A percentile compares a stretch with the other conserved stretches of the same genome.
Conservation (phyloP, 2,888 invertebrate species). For the Rhagophthalmus giganteus region DNA sequence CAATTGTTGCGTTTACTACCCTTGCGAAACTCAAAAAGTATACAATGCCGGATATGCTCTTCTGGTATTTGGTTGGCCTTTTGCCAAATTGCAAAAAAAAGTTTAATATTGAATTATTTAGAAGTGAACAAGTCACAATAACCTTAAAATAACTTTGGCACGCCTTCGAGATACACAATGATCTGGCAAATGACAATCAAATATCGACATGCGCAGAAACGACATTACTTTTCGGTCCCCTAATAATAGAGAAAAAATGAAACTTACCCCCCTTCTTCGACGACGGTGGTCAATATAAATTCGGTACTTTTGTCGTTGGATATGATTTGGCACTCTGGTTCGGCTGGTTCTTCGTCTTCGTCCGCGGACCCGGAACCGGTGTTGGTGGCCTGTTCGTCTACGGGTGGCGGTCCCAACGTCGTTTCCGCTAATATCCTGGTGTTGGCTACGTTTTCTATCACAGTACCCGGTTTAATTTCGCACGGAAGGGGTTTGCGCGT, state of each 20-base stretch:
- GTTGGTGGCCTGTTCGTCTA: constrained; percentile 83
- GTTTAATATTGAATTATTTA: too few relatives aligned
- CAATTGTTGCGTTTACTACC: too few relatives aligned
- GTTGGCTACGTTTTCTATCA: constrained; percentile 88
- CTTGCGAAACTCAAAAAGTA: too few relatives aligned
- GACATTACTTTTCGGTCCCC: too few relatives aligned
- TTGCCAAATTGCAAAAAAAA: too few relatives aligned
- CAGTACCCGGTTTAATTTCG: constrained; percentile 74
- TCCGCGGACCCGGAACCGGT: constrained; percentile 90
- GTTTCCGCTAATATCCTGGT: constrained; percentile 81
- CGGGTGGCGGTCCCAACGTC: constrained; percentile 66
- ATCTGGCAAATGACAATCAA: too few relatives aligned
- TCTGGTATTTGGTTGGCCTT: too few relatives aligned
- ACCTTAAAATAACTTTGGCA: too few relatives aligned
- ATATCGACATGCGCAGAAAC: too few relatives aligned
- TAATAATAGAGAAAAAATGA: neutral
- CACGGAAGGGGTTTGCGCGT: constrained; percentile 78
- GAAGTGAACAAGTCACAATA: too few relatives aligned
- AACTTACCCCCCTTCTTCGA: constrained; percentile 82
- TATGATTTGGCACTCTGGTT: constrained; percentile 77
- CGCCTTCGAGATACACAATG: too few relatives aligned
- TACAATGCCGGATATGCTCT: too few relatives aligned
- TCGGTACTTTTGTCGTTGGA: constrained; percentile 90
- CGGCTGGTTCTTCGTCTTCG: constrained; percentile 69
- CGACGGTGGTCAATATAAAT: constrained; percentile 86